A percentile compares a stretch with the other conserved stretches of the same genome.
Conservation (phyloP, 2,113 vertebrate genomes). For the Clarias batrachus region DNA sequence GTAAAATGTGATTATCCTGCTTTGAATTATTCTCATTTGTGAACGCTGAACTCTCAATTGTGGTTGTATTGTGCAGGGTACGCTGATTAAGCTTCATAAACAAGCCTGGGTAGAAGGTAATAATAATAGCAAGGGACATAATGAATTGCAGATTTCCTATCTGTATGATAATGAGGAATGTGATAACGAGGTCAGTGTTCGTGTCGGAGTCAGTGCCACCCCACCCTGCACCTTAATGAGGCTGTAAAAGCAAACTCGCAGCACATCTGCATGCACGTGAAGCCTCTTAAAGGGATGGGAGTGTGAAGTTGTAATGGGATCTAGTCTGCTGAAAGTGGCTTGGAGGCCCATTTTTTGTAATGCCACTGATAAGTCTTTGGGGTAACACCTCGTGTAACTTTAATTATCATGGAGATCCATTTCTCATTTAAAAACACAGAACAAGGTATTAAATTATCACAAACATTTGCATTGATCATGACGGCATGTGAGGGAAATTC, state of each 20-base stretch:
- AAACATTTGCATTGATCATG: neutral
- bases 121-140: neutral
- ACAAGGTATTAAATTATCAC: neutral
- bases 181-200: neutral
- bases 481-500: neutral
- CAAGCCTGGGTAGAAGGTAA: neutral
- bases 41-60: neutral
- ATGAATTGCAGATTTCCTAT: constrained; percentile 5
- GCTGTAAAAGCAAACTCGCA: neutral
- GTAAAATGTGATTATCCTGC: neutral
- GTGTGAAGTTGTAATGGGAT: neutral
- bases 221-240: neutral
- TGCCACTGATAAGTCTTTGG: neutral
- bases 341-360: neutral
- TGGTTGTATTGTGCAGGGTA: neutral
- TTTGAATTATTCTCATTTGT: neutral
- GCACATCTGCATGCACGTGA: neutral
- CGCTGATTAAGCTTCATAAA: neutral
- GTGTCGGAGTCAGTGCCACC: neutral
- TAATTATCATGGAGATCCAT: neutral
- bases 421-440: neutral
- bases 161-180: constrained; percentile 22
- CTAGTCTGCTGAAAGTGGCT: neutral
- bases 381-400: neutral
- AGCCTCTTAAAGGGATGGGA: neutral